Evolutionary conservation across 2,113 vertebrate genomes (phyloP).

Genomic region (Stigmatopora argus): DNA sequence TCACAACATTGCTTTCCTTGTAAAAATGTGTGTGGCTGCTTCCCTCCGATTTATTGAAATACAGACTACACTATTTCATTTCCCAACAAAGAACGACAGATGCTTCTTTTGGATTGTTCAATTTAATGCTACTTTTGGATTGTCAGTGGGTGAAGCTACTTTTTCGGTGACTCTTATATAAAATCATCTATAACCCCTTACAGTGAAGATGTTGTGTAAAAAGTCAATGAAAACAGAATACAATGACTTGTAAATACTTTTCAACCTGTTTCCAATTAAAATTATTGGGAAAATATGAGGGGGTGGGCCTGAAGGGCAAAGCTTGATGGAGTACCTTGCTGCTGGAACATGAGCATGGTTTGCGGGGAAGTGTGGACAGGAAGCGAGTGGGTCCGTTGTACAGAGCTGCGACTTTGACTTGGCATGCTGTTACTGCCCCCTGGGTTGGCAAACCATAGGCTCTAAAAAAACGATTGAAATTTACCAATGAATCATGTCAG

Average conservation of each 20-base stretch:
- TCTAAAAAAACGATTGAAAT: slow-evolving; percentile 56
- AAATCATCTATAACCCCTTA: background rate
- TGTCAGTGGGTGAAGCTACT: background rate
- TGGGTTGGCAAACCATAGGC: slow-evolving; percentile 89
- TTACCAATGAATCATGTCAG: background rate
- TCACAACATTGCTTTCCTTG: background rate
- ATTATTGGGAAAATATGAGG: background rate
- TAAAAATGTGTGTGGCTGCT: background rate
- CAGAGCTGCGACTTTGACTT: slow-evolving; percentile 89
- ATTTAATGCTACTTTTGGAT: background rate
- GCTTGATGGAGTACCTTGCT: slow-evolving; percentile 73
- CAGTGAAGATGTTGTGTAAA: no score
- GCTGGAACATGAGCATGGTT: slow-evolving; percentile 91
- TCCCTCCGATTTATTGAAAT: background rate
- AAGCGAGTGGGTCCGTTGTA: slow-evolving; percentile 90
- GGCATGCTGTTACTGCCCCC: slow-evolving; percentile 95
- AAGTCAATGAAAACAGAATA: no score
- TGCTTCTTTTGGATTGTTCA: background rate
- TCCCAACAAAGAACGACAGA: background rate
- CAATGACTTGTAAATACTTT: no score
- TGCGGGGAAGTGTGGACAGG: slow-evolving; percentile 93
- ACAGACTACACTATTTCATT: background rate
- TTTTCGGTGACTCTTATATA: background rate
- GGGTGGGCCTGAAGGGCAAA: background rate
- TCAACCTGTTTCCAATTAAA: background rate